Base-by-base conservation (phyloP, 1,140 invertebrate genomes). In the Sycophila sp. region DNA sequence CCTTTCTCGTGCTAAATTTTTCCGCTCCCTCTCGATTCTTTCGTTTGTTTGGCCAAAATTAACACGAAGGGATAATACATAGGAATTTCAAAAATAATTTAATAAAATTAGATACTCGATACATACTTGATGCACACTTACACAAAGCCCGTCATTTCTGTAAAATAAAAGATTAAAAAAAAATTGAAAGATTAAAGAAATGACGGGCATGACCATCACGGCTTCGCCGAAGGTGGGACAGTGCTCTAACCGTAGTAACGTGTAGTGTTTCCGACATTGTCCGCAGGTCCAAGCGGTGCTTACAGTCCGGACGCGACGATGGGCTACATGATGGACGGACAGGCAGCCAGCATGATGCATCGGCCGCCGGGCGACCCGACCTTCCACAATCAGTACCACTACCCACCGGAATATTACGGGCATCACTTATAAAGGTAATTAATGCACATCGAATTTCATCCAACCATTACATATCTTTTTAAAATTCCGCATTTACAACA, bases 311-410 rank as follows among this genome's bases (percentile, higher is more conserved):
- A 98, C 83, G 93, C 93, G 78, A 91, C 92, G 81, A 96, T 97
- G 93, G 94, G 95, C 78, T 98, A 97, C 90, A 96, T 96, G 94
- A 96, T 97, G 94, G 96, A 97, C 87, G 94, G 95, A 78, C 94
- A 96, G 87, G 89, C 91, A 80, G 93, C 94, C 83, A 82, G 83
- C 73, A 96, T 96, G 94, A 96, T 96, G 94, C 96, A 97, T 93
- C 92, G 95, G 88, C 93, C 94, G 80, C 94, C 94, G 76, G 93
- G 93, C 80, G 94, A 95, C 88, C 92, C 94, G 60, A 90, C 91
- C 87, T 95, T 95, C 90, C 94, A 95, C 89, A 94, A 94, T 87
- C 94, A 94, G 83, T 95, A 96, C 89, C 94, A 95, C 85, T 95
- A 95, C 88, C 92, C 93, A 75, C 91, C 93, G 71, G 94, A 96